These are phyloP conservation scores for Geopemphigus sp. DNA, from an alignment of 1,140 invertebrate species.

Conservation along the genomic window DNA sequence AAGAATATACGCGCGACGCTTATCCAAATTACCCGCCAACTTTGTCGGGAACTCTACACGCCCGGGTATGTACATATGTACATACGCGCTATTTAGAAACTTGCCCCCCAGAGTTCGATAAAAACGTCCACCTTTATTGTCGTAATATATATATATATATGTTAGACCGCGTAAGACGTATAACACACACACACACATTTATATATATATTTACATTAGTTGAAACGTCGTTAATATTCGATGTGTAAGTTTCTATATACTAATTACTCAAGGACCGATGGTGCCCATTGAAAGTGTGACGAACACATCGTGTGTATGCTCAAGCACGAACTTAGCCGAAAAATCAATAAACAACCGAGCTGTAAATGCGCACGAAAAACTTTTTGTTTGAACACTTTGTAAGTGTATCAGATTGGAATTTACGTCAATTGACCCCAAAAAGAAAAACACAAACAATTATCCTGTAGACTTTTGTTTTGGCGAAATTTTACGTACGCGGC, in stretches of 20 bases:
- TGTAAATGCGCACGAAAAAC: slow-evolving; percentile 32
- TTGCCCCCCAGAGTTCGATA: background rate
- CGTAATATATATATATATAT: background rate
- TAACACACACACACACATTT: background rate
- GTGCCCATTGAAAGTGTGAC: background rate
- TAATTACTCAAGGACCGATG: background rate
- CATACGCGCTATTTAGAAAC: background rate
- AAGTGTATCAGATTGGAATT: slow-evolving; percentile 48
- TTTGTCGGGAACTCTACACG: background rate
- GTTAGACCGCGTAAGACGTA: background rate
- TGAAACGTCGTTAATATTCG: slow-evolving; percentile 5
- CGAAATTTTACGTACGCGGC: background rate
- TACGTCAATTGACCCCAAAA: slow-evolving; percentile 45
- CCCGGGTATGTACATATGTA: background rate
- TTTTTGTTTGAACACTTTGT: slow-evolving; percentile 46
- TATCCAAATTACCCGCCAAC: background rate
- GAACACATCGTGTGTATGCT: background rate
- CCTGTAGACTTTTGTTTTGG: slow-evolving; percentile 3
- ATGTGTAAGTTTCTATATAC: background rate
- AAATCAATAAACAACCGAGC: slow-evolving; percentile 39
- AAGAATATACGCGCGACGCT: background rate
- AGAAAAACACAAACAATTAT: slow-evolving; percentile 48
- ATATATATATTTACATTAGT: background rate
- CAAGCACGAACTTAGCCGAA: background rate
- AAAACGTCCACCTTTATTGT: slow-evolving; percentile 5